Base-by-base conservation (phyloP, 1,140 invertebrate species). In the Listronotus oregonensis region DNA sequence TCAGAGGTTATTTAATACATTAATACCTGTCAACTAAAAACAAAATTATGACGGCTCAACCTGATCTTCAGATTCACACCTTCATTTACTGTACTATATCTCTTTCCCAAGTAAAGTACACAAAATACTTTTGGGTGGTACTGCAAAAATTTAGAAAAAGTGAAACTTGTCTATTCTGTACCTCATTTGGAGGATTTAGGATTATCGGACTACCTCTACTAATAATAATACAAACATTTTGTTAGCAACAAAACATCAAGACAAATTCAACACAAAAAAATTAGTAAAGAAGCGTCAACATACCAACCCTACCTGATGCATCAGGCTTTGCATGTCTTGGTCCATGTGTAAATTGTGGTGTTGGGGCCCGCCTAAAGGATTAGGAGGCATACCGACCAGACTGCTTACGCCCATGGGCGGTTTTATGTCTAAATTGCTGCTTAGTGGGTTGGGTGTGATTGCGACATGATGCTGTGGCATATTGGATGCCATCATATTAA, bases 321-420 rank as follows among this genome's bases (percentile, higher is more conserved):
- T 71, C 54, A 66, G 27, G 31, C 54, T 62, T 40, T 60, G 62
- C 58, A 84, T 80, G 27, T 84, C 82, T 0, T 79, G 52, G 39
- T 73, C 71, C 40, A 70, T 61, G 46, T 72, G 70, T 18, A 76
- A 65, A 21, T 66, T 66, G 32, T 68, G 66, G 65, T 74, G 73
- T 15, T 75, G 70, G 4, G 47, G 34, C 10, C 11, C 56, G 15
- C 54, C 34, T 56, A 74, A 54, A 6, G 71, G 62, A 64, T 72
- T 76, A 14, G 72, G 66, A 58, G 72, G 59, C 64, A 75, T 67
- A 61, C 52, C 59, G 12, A 39, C 64, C 51, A 76, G 65, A 54
- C 55, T 52, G 9, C 21, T 54, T 14, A 71, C 50, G 14, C 44
- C 59, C 11, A 69, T 44, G 14, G 70, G 59, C 7, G 66, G 68